Evolutionary conservation across 2,888 invertebrate species (phyloP).

Genomic region (Temnothorax ravouxi): DNA sequence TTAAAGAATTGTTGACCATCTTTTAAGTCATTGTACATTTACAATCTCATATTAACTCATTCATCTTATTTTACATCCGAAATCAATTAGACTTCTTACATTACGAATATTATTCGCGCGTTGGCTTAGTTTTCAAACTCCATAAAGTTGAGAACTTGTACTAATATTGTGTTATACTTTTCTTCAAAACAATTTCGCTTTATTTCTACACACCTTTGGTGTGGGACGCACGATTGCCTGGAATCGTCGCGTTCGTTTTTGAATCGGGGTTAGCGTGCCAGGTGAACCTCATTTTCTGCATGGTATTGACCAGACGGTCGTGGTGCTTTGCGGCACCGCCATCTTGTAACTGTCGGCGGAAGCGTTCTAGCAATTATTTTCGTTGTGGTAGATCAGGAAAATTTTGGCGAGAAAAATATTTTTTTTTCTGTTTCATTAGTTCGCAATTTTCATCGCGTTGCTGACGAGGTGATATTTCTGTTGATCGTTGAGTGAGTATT

Average conservation of each 20-base stretch:
- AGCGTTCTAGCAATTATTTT: slow-evolving; percentile 33
- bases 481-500: background rate
- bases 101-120: background rate
- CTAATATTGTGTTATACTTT: background rate
- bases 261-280: slow-evolving; percentile 83
- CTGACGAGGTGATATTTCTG: background rate
- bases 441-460: background rate
- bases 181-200: background rate
- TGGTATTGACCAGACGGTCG: slow-evolving; percentile 78
- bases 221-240: slow-evolving; percentile 30
- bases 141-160: background rate
- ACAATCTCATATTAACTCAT: background rate
- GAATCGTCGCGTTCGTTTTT: slow-evolving; percentile 49
- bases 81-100: background rate
- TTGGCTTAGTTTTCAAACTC: background rate
- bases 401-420: background rate
- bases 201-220: slow-evolving; percentile 33
- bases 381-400: slow-evolving; percentile 13
- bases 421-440: background rate
- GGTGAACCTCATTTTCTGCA: slow-evolving; percentile 74
- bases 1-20: background rate
- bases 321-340: slow-evolving; percentile 67
- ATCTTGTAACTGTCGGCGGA: slow-evolving; percentile 67
- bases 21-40: background rate
- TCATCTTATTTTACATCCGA: background rate